Percentiles rank a stretch among this genome's conserved stretches.
phyloP scores from a whole-genome alignment of 2,113 vertebrate genomes.

The Hiodon alosoides region DNA sequence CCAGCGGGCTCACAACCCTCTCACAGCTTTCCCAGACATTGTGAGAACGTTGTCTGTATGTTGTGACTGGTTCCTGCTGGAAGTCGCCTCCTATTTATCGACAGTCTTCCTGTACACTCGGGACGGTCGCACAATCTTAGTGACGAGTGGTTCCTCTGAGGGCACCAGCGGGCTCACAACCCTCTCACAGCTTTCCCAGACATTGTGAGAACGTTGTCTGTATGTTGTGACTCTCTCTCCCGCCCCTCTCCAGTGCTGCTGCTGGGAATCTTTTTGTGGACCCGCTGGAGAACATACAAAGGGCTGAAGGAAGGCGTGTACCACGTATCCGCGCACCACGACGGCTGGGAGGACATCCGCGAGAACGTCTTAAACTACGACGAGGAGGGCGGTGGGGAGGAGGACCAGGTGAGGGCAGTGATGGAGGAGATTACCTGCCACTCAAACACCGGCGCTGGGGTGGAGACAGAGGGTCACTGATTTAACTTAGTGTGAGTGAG shows the following conservation, averaged over 20 bases:
- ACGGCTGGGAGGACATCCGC: constrained; percentile 77
- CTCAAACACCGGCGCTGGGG: no score
- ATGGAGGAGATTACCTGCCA: no score
- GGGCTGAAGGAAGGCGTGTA: constrained; percentile 63
- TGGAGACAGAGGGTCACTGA: no score
- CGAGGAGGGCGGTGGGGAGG: constrained; percentile 81
- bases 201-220: neutral
- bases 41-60: neutral
- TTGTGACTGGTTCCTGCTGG: neutral
- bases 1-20: neutral
- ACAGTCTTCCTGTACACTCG: no score
- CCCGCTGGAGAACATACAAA: constrained; percentile 66
- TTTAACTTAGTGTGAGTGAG: no score
- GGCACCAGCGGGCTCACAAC: neutral
- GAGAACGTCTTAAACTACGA: constrained; percentile 84
- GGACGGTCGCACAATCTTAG: no score
- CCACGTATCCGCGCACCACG: constrained; percentile 61
- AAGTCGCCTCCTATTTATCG: neutral
- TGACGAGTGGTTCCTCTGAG: neutral
- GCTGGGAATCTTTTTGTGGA: constrained; percentile 68
- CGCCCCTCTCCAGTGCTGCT: constrained; percentile 63
- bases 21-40: neutral
- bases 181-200: neutral
- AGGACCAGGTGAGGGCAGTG: constrained; percentile 71
- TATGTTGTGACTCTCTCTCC: constrained; percentile 13